A percentile compares a stretch with the other conserved stretches of the same genome.
These are phyloP conservation scores for Furcula furcula DNA, from an alignment of 2,888 invertebrate genomes.

Conservation along the genomic window DNA sequence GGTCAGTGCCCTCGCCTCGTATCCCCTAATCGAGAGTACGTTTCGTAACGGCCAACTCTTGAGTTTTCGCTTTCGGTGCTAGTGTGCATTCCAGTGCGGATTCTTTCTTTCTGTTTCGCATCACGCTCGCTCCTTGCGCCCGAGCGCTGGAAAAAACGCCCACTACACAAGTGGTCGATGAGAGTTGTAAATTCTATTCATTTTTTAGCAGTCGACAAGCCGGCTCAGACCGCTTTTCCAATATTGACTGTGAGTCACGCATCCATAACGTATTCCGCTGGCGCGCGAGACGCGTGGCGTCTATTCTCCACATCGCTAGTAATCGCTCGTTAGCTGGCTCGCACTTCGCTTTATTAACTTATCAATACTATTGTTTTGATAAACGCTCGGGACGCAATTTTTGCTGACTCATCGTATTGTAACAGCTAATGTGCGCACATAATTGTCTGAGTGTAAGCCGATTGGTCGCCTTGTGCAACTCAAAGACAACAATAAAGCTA, in stretches of 20 bases:
- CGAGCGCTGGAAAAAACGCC: constrained; percentile 38
- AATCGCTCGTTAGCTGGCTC: constrained; percentile 72
- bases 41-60: constrained; percentile 67
- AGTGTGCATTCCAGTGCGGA: constrained; percentile 45
- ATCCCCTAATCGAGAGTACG: constrained; percentile 70
- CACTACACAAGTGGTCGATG: constrained; percentile 49
- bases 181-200: constrained; percentile 54
- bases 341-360: constrained; percentile 77
- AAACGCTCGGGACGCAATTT: constrained; percentile 72
- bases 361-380: constrained; percentile 82
- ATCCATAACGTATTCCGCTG: constrained; percentile 62
- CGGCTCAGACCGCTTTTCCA: constrained; percentile 32
- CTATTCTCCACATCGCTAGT: constrained; percentile 58
- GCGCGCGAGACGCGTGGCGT: constrained; percentile 52
- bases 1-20: constrained; percentile 73
- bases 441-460: constrained; percentile 77
- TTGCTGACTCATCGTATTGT: constrained; percentile 79
- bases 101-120: constrained; percentile 51
- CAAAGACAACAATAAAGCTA: constrained; percentile 77
- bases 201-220: constrained; percentile 43
- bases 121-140: constrained; percentile 38
- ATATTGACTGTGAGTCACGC: constrained; percentile 55
- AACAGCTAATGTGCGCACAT: constrained; percentile 60
- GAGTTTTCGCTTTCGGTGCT: constrained; percentile 67
- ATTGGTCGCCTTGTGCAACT: constrained; percentile 69